Evolutionary conservation across 2,888 invertebrate genomes (phyloP).

Genomic region (Drosophila cognata): DNA sequence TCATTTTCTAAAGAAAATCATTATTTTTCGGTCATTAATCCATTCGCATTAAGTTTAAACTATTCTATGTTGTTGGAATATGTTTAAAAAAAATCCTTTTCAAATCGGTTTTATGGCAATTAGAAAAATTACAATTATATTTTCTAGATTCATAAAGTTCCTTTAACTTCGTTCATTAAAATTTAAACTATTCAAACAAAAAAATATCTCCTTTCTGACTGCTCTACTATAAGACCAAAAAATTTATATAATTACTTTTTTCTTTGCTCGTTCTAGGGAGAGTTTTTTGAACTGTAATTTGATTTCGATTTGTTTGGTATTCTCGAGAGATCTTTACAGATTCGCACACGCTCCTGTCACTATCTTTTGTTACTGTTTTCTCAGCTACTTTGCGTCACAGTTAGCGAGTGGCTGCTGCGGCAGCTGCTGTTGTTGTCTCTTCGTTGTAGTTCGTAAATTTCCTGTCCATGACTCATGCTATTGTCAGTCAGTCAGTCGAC

Average conservation of each 20-base stretch:
- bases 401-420: constrained; percentile 47
- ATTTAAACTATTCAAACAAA: not conserved
- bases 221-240: not conserved
- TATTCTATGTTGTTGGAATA: not conserved
- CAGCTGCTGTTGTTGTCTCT: constrained; percentile 39
- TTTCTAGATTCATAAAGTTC: not conserved
- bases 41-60: not conserved
- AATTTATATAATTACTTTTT: not conserved
- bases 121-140: not conserved
- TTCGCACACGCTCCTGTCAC: constrained; percentile 29
- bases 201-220: too few relatives aligned
- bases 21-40: not conserved
- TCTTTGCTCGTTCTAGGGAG: not conserved
- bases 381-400: constrained; percentile 47
- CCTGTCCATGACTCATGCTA: constrained; percentile 71
- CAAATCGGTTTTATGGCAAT: not conserved
- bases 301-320: constrained; percentile 27
- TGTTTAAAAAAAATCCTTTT: not conserved
- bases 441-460: constrained; percentile 65
- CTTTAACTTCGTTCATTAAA: not conserved
- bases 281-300: not conserved
- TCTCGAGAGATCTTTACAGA: constrained; percentile 12
- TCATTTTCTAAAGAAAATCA: not conserved
- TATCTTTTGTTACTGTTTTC: constrained; percentile 33
- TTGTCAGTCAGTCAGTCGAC: constrained; percentile 51